Percentiles rank a stretch among this genome's conserved stretches.
Conservation (phyloP, 2,113 vertebrate genomes). For the Micronisus gabar region DNA sequence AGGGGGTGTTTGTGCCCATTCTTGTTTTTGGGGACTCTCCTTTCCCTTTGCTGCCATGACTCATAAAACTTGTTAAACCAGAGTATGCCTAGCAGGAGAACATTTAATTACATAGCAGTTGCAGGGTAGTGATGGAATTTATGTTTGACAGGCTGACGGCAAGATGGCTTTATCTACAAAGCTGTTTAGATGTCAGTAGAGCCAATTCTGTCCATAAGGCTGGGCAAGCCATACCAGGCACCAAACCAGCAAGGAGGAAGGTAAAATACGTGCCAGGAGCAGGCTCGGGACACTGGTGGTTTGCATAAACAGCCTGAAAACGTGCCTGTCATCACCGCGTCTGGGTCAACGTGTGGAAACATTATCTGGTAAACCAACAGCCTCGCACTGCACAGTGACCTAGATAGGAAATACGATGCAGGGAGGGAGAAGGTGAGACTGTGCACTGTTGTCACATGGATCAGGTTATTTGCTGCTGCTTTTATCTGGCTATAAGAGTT, state of each 20-base stretch:
- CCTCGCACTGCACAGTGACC: neutral
- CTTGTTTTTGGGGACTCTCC: constrained; percentile 29
- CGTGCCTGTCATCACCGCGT: neutral
- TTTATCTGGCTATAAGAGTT: constrained; percentile 2
- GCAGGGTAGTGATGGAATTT: constrained; percentile 3
- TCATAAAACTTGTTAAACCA: constrained; percentile 45
- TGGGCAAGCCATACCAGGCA: neutral
- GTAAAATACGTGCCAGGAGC: neutral
- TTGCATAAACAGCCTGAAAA: constrained; percentile 21
- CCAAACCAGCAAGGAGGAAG: neutral
- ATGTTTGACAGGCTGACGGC: neutral
- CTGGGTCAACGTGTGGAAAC: constrained; percentile 18
- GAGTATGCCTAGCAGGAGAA: constrained; percentile 27
- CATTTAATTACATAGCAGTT: constrained; percentile 43
- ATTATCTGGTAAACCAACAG: constrained; percentile 20
- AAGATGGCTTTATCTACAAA: constrained; percentile 34
- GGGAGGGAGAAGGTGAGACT: constrained; percentile 4
- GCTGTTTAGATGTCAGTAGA: neutral
- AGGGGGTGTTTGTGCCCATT: neutral
- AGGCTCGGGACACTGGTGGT: neutral
- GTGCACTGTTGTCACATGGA: neutral
- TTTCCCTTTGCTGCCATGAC: constrained; percentile 18
- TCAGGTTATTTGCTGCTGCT: constrained; percentile 12
- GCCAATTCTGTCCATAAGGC: neutral
- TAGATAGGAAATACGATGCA: constrained; percentile 33